Base-by-base conservation (phyloP, 2,113 vertebrate species). In the Microcebus ravelobensis region DNA sequence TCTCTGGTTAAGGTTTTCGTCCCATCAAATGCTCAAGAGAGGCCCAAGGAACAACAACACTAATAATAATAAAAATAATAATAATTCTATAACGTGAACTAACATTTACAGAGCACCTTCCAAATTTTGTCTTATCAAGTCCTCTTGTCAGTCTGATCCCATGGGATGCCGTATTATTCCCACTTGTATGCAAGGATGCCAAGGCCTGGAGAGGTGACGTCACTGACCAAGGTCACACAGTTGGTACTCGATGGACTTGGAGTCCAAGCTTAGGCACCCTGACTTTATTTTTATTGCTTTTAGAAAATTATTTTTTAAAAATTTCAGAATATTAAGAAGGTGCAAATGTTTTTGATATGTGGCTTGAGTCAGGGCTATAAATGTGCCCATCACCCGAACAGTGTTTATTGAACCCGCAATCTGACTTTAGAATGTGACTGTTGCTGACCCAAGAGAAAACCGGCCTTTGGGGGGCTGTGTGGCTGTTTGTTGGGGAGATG, bases 161-260 rank as follows among this genome's bases (percentile, higher is more conserved):
- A 50, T 1, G 0, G 15, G 15, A 25, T 81, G 42, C 45, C 5
- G 0, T 36, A 23, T 48, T 68, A 76, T 52, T 48, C 18, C 52
- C 8, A 34, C 34, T 74, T 21, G 9, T 8, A 2, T 59, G 6
- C 0, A 6, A 67, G 71, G n/a, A 23, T 27, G 29, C 5, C 0
- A 31, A 85, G 84, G 29, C 65, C 84, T 63, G 31, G 52, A 55
- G 25, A n/a, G 57, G 55, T 21, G 8, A 67, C 39, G 48, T 79
- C 70, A 34, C 70, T 80, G 42, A 76, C 29, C 2, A 1, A 27
- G 77, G 55, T 73, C 55, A 67, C 1, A 0, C 25, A 5, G 48
- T 18, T 52, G 61, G 65, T 25, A 27, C 25, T n/a, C 18, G 29
- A 31, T 81, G 39, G 34, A 11, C 17, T 18, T 34, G 73, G 21